Evolutionary conservation across 1,140 invertebrate species (phyloP).

Genomic region (Drosophila sulfurigaster): DNA sequence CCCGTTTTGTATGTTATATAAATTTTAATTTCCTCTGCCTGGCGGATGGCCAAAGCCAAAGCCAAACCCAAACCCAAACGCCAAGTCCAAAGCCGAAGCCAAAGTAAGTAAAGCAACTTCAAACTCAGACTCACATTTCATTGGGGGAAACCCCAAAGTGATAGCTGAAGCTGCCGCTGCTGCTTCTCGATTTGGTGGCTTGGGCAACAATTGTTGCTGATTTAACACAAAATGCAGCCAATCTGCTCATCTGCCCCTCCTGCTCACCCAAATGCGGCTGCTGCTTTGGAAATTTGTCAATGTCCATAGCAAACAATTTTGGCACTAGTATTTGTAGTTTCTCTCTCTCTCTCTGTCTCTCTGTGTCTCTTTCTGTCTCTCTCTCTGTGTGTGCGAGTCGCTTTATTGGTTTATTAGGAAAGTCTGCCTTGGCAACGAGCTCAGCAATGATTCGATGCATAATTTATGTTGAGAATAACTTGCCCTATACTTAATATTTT

Average conservation of each 20-base stretch:
- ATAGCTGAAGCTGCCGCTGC: constrained; percentile 40
- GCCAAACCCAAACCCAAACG: constrained; percentile 20
- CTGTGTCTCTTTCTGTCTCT: neutral
- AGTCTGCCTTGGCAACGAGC: constrained; percentile 37
- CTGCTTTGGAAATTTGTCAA: constrained; percentile 48
- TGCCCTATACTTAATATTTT: constrained; percentile 29
- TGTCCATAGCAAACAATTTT: constrained; percentile 45
- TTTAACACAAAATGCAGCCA: constrained; percentile 78
- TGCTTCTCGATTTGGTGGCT: constrained; percentile 40
- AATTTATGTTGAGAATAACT: constrained; percentile 37
- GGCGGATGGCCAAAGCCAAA: constrained; percentile 62
- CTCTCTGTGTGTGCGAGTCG: neutral
- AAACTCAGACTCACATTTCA: constrained; percentile 32
- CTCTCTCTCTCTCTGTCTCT: no score
- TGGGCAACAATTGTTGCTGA: constrained; percentile 77
- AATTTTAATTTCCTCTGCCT: constrained; percentile 76
- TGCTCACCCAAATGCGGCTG: constrained; percentile 13
- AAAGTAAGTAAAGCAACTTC: constrained; percentile 47
- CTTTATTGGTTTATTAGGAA: constrained; percentile 46
- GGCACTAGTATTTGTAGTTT: constrained; percentile 18
- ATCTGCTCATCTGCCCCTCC: constrained; percentile 36
- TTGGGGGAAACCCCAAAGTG: constrained; percentile 47
- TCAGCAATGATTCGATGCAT: constrained; percentile 37
- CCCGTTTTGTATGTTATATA: constrained; percentile 64
- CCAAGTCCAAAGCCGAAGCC: constrained; percentile 41